Evolutionary conservation across 1,140 invertebrate species (phyloP).

Genomic region (Linepithema humile): DNA sequence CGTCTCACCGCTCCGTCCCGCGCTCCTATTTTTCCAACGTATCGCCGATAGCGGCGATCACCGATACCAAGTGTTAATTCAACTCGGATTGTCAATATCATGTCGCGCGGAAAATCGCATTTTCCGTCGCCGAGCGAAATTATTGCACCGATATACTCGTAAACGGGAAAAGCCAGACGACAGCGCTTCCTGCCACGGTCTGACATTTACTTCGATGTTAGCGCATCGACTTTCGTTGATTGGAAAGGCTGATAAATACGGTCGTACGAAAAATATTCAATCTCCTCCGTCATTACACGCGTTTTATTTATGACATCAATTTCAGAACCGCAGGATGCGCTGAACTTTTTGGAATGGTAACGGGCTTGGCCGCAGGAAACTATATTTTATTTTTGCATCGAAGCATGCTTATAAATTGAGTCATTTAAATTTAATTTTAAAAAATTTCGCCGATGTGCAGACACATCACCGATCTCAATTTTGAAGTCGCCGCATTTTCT

Average conservation of each 20-base stretch:
- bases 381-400: constrained; percentile 40
- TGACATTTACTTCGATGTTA: constrained; percentile 47
- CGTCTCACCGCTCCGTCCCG: background rate
- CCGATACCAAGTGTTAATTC: too few relatives aligned
- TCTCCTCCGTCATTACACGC: constrained; percentile 14
- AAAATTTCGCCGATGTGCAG: background rate
- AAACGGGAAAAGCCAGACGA: constrained; percentile 29
- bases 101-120: constrained; percentile 35
- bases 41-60: constrained; percentile 28
- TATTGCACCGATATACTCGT: constrained; percentile 5
- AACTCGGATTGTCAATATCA: constrained; percentile 51
- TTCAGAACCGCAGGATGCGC: background rate
- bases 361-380: constrained; percentile 3
- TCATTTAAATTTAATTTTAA: background rate
- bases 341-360: constrained; percentile 44
- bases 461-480: background rate
- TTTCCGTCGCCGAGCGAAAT: constrained; percentile 23
- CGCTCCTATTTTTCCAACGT: too few relatives aligned
- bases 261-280: constrained; percentile 20
- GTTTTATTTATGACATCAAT: constrained; percentile 37
- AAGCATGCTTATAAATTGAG: constrained; percentile 32
- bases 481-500: background rate
- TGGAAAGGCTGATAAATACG: constrained; percentile 36
- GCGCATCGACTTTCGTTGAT: constrained; percentile 47
- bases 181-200: constrained; percentile 16